Evolutionary conservation across 2,888 invertebrate species (phyloP).

Genomic region (Leucophenga maculata): DNA sequence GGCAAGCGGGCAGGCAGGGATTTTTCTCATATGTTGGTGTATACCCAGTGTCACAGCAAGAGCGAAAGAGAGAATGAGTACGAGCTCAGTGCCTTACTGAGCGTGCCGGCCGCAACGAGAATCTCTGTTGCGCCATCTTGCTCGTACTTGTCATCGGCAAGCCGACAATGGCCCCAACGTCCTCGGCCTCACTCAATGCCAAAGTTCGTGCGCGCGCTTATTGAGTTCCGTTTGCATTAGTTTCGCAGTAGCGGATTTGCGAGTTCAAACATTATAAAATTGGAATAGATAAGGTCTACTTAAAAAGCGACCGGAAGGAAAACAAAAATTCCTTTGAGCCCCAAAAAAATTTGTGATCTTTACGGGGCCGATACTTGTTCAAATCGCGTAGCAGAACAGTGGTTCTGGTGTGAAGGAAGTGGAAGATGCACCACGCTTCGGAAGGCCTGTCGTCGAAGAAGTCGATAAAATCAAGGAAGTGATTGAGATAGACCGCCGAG

Average conservation of each 20-base stretch:
- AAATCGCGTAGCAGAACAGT: too few relatives aligned
- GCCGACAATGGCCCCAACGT: not conserved
- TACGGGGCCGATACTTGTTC: too few relatives aligned
- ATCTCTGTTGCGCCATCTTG: not conserved
- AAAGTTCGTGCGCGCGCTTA: constrained; percentile 19
- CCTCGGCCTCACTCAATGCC: constrained; percentile 21
- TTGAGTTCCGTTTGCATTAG: not conserved
- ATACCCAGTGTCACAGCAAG: not conserved
- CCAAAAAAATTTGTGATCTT: too few relatives aligned
- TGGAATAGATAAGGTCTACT: too few relatives aligned
- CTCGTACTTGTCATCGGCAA: not conserved
- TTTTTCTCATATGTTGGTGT: not conserved
- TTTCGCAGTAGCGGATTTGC: not conserved
- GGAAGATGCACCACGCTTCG: too few relatives aligned
- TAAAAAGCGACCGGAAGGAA: not conserved
- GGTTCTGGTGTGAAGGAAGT: too few relatives aligned
- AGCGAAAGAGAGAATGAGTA: not conserved
- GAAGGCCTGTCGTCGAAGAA: too few relatives aligned
- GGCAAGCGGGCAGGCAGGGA: not conserved
- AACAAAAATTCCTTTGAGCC: too few relatives aligned
- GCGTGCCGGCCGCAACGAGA: not conserved
- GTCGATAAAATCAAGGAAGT: too few relatives aligned
- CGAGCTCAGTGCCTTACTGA: too few relatives aligned
- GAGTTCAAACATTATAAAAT: too few relatives aligned
- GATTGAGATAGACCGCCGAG: too few relatives aligned